Evolutionary conservation across 2,113 vertebrate genomes (phyloP), one percentile per base, ranked within the genome.

Genomic region (Atlantisia rogersi): DNA sequence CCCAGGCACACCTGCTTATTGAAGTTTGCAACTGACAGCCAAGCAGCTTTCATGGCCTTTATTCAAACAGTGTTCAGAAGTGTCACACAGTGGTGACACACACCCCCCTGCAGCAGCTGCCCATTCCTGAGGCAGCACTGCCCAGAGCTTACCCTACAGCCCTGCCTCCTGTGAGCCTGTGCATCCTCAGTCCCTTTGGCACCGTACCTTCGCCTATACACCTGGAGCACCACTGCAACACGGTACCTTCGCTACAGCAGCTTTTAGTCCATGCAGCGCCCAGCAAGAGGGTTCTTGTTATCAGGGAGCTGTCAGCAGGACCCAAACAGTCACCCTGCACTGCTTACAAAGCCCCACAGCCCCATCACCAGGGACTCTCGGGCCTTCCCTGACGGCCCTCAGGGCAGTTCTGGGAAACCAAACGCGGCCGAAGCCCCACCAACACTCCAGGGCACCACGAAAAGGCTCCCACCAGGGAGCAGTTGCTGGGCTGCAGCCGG

Each of bases 331-430:
- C 17, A 31, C 10, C n/a, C 25, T 4, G 17, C 12, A 32, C 24
- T 19, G 25, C 13, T 28, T n/a, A 65, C 44, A 18, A 46, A 48
- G 48, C 48, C 48, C 48, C 48, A 48, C 48, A 48, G 2, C 48
- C 6, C 4, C 3, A 24, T 25, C 48, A 6, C 5, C 3, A 24
- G 24, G 24, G 19, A 3, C 2, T 1, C 14, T 42, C 4, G 12
- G 11, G 40, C 35, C 35, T 55, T 29, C 19, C 15, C 2, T 11
- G 29, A 37, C 35, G 11, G 15, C 11, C 3, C 24, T 15, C 31
- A 1, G 16, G 15, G 16, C 3, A 48, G 44, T 9, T 46, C 44
- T 46, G 17, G 44, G 44, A 46, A 15, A 19, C 44, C 44, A 44
- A 44, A 44, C 42, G 42, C 42, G 15, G 42, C 42, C 42, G 17